Conservation (phyloP, 92 coral and sea anemone species). For the Isaurus tuberculatus region DNA sequence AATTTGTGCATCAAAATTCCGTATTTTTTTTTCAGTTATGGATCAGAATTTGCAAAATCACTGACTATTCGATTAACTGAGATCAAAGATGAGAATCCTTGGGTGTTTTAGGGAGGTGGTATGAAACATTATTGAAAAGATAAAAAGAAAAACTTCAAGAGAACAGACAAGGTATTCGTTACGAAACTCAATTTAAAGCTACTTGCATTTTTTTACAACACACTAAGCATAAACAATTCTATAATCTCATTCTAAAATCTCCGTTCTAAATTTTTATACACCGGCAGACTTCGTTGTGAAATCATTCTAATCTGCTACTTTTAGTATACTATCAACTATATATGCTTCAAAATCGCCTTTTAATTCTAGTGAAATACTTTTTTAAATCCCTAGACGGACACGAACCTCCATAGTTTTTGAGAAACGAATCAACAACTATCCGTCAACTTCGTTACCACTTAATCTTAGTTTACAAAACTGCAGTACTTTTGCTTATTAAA, state of each 20-base stretch:
- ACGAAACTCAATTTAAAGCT: not conserved
- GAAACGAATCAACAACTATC: not conserved
- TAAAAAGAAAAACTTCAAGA: constrained; percentile 27
- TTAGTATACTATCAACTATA: not conserved
- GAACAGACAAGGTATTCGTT: constrained; percentile 19
- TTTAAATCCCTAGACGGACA: not conserved
- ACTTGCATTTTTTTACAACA: constrained; percentile 1
- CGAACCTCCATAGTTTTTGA: not conserved
- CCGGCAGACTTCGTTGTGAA: not conserved
- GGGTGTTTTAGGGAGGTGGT: too few relatives aligned
- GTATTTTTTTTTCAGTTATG: not conserved
- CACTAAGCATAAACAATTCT: not conserved
- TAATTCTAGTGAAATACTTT: constrained; percentile 1
- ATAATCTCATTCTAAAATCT: not conserved
- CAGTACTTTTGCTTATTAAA: too few relatives aligned
- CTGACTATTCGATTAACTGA: not conserved
- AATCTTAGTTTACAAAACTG: not conserved
- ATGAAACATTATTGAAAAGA: not conserved
- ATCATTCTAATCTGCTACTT: not conserved
- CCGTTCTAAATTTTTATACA: not conserved
- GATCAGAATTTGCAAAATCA: not conserved
- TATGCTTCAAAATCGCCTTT: not conserved
- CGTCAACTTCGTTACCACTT: not conserved
- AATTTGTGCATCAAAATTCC: not conserved
- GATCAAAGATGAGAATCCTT: not conserved